Base-by-base conservation (phyloP, 2,888 invertebrate species). In the Ferrisia virgata region DNA sequence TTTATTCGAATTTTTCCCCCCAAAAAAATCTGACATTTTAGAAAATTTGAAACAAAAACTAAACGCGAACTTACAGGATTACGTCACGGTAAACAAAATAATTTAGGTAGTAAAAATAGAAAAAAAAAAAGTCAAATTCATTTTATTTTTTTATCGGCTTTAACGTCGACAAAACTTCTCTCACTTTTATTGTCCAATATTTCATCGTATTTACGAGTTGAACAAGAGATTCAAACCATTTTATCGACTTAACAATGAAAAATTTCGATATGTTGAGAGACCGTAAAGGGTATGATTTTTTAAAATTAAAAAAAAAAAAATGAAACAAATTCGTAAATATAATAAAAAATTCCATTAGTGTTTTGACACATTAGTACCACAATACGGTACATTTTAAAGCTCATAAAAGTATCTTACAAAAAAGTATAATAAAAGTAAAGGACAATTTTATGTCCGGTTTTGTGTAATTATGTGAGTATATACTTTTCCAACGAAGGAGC, bases 141-240 rank as follows among this genome's bases (percentile, higher is more conserved):
- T 76, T 76, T 76, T 18, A 76, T 76, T 76, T 76, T n/a, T 76
- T 76, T 76, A 64, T 64, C 36, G 36, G 72, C 36, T 18, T 64
- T 9, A 18, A 31, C 36, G 36, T 28, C 36, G 36, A 18, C 18
- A 3, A 69, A 69, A 31, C 15, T 69, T 76, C 36, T 36, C 72
- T 33, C 18, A 33, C 28, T 36, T 76, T 76, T 36, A 76, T 36
- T 33, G 36, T 76, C 18, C 36, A 36, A 76, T 36, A 76, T 76
- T 76, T 76, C 72, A 76, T 36, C 31, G 13, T 33, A 28, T 76
- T 76, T 76, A 76, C 72, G 72, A 76, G 72, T 76, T 36, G n/a
- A 76, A 76, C 72, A 76, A 36, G 72, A 36, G 72, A 36, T 76
- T 76, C 36, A 36, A 76, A 76, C 72, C 72, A 76, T 76, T 76